Base-by-base conservation (phyloP, 2,797 vertebrate genomes). In the Pseudochromis fuscus region DNA sequence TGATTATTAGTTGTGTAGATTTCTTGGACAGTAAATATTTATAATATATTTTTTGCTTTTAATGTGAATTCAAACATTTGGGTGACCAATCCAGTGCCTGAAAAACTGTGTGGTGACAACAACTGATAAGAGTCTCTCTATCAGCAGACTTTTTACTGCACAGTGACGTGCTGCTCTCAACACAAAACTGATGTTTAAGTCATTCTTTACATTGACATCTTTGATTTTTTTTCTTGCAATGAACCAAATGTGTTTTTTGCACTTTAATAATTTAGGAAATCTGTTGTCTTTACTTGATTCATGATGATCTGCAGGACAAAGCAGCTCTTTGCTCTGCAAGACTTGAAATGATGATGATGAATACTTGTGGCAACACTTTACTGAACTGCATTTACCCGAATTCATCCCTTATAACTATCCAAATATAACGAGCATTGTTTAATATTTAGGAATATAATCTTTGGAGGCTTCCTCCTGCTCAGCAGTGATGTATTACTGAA, bases 321-420 rank as follows among this genome's bases (percentile, higher is more conserved):
- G 61, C 50, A 57, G 53, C 21, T 37, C 52, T 68, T 70, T 64
- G 55, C 44, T 73, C 12, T 59, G 31, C 80, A 66, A 63, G 52
- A 45, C 38, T 56, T 68, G 44, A 75, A 79, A 79, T 69, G 38
- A 56, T n/a, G 27, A 56, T 23, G 15, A 64, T 56, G 15, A 77
- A 81, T 66, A 81, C 61, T 42, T 70, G 68, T 72, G 77, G 71
- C 63, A 77, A 60, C 66, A 65, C 73, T 76, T 75, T 48, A 70
- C 30, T 60, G 53, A 83, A 79, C 82, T 86, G 76, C 81, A 88
- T 87, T 65, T 78, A 46, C 69, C 40, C 38, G 56, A 37, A 18
- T 70, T 38, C 40, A 33, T 72, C 11, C 61, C 57, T 75, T 50
- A 24, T 3, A 67, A 58, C 13, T 50, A 42, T 30, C 30, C 48